Evolutionary conservation across 2,888 invertebrate genomes (phyloP).

Genomic region (Apotomis turbidana): DNA sequence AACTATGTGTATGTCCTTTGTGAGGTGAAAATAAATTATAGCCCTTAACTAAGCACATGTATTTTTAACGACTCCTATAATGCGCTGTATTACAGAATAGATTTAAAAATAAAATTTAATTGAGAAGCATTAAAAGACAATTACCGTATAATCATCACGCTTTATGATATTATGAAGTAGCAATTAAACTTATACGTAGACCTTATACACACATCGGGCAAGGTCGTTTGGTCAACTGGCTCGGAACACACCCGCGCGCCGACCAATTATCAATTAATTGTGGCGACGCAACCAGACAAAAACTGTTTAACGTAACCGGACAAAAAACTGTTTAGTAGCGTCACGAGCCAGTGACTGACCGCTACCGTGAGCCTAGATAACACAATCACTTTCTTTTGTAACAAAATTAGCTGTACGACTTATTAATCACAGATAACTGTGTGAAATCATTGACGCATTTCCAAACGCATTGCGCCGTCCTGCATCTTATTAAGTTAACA

Average conservation of each 20-base stretch:
- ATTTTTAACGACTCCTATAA: too few species aligned
- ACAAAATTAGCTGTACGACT: too few species aligned
- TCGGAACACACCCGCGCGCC: not conserved
- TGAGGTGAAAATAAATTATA: too few species aligned
- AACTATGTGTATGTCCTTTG: too few species aligned
- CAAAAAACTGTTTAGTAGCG: not conserved
- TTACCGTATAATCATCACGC: not conserved
- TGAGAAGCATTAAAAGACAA: not conserved
- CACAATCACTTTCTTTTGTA: not conserved
- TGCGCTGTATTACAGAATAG: too few species aligned
- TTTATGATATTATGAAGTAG: not conserved
- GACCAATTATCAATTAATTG: not conserved
- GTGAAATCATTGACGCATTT: slow-evolving; percentile 44
- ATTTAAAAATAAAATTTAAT: not conserved
- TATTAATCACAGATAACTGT: too few species aligned
- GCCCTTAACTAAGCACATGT: too few species aligned
- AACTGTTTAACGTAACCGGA: not conserved
- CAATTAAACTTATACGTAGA: not conserved
- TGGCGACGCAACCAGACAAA: not conserved
- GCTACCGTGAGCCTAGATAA: not conserved
- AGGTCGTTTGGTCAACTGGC: slow-evolving; percentile 21
- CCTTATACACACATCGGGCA: not conserved
- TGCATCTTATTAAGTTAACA: slow-evolving; percentile 33
- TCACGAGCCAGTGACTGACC: too few species aligned
- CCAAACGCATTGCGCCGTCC: slow-evolving; percentile 40